These are phyloP conservation scores for Baccha elongata DNA, from an alignment of 2,888 invertebrate genomes.

Conservation along the genomic window DNA sequence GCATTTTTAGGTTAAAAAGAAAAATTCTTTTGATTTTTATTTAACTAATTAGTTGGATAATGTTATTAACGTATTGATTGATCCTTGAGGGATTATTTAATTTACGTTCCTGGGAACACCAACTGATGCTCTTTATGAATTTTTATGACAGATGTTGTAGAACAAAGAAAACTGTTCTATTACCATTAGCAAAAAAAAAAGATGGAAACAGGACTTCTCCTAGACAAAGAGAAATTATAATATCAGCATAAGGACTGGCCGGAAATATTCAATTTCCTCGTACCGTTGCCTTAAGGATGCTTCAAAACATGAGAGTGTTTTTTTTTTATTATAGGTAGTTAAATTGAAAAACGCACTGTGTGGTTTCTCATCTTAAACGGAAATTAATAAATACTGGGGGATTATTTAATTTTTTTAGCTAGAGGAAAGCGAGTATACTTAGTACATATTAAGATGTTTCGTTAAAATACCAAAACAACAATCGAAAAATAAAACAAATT, in stretches of 20 bases:
- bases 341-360: no score
- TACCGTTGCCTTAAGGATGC: conserved; percentile 1
- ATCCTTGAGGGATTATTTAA: conserved; percentile 1
- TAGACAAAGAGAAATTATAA: conserved; percentile 28
- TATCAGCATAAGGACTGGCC: conserved; percentile 25
- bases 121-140: conserved; percentile 13
- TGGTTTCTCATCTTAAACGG: no score
- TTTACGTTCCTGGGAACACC: neutral
- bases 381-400: no score
- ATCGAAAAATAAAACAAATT: no score
- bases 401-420: no score
- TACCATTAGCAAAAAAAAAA: no score
- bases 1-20: conserved; percentile 36
- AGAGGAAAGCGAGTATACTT: no score
- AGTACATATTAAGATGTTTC: no score
- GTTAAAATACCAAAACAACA: no score
- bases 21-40: conserved; percentile 40
- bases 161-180: conserved; percentile 43
- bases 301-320: neutral
- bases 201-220: conserved; percentile 2
- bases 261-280: conserved; percentile 66
- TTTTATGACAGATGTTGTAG: conserved; percentile 19
- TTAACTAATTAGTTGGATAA: conserved; percentile 34
- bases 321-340: no score
- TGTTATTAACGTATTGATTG: conserved; percentile 40